Conservation (phyloP, 1,140 invertebrate genomes). For the Drosophila arawakana region DNA sequence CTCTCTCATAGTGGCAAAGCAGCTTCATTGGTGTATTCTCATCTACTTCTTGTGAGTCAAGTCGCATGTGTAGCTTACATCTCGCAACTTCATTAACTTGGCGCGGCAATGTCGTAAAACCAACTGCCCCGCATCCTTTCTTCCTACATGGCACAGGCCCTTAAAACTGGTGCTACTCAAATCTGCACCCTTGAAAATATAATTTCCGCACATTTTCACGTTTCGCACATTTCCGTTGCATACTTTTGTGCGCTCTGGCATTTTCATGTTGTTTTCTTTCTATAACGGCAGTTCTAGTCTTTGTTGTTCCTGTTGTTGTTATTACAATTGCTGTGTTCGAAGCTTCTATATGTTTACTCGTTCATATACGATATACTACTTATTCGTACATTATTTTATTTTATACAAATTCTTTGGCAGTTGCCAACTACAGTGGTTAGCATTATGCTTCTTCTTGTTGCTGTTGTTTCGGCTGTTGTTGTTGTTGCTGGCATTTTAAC, state of each 20-base stretch:
- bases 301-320: conserved; percentile 10
- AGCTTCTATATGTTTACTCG: too few species aligned
- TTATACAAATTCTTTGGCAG: conserved; percentile 72
- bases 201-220: conserved; percentile 82
- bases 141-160: not conserved
- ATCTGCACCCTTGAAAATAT: conserved; percentile 61
- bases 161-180: conserved; percentile 7
- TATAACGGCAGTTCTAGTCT: not conserved
- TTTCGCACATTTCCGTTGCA: conserved; percentile 79
- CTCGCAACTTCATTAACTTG: conserved; percentile 71
- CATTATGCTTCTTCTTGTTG: conserved; percentile 18
- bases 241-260: conserved; percentile 74
- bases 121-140: not conserved
- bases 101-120: conserved; percentile 66
- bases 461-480: conserved; percentile 15
- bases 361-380: conserved; percentile 16
- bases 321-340: not conserved
- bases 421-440: conserved; percentile 44
- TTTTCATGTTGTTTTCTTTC: conserved; percentile 68
- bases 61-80: conserved; percentile 55
- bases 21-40: not conserved
- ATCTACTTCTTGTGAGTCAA: not conserved
- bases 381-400: conserved; percentile 63
- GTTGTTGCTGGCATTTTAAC: conserved; percentile 70
- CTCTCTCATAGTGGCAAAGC: conserved; percentile 2